A percentile compares a stretch with the other conserved stretches of the same genome.
Evolutionary conservation across 2,888 invertebrate genomes (phyloP).

Genomic region (Tipula helvola): DNA sequence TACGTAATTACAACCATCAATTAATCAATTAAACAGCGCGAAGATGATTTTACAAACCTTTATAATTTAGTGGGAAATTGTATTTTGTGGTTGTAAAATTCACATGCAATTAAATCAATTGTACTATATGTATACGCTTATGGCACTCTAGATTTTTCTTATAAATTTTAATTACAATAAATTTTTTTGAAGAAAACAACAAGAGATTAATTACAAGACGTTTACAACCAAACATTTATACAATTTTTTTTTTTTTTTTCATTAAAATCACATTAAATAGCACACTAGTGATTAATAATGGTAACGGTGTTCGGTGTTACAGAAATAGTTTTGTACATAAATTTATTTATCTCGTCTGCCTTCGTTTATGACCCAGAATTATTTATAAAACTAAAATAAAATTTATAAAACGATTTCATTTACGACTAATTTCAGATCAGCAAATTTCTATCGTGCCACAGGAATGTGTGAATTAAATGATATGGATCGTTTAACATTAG

Average conservation of each 20-base stretch:
- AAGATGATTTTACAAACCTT: neutral
- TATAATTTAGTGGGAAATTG: neutral
- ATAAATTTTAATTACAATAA: neutral
- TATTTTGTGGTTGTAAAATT: neutral
- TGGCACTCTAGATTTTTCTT: neutral
- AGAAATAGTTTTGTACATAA: neutral
- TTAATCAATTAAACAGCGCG: neutral
- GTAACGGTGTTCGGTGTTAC: neutral
- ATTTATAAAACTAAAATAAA: neutral
- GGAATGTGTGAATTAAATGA: constrained; percentile 79
- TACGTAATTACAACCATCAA: neutral
- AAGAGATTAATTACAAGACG: neutral
- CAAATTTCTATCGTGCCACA: constrained; percentile 76
- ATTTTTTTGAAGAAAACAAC: neutral
- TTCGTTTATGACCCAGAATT: neutral
- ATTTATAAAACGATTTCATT: neutral
- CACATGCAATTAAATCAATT: neutral
- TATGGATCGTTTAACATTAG: constrained; percentile 83
- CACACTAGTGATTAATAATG: neutral
- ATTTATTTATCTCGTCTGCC: neutral
- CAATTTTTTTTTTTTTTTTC: neutral
- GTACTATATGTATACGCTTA: neutral
- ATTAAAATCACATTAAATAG: neutral
- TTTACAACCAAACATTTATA: neutral
- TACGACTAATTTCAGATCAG: constrained; percentile 51